A percentile compares a stretch with the other conserved stretches of the same genome.
Conservation (phyloP, 2,888 invertebrate genomes). For the Oscheius sp. region DNA sequence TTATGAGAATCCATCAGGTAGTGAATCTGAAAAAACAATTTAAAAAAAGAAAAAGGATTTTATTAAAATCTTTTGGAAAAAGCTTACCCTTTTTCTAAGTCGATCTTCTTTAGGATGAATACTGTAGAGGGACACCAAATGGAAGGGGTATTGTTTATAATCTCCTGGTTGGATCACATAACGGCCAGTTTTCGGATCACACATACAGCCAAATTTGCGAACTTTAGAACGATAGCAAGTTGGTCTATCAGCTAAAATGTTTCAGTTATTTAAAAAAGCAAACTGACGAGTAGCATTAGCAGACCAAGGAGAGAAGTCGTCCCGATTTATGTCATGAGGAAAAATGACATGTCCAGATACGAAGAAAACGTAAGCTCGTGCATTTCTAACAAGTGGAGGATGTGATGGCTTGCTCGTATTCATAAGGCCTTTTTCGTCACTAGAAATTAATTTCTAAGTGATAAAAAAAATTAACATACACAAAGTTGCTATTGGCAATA, state of each 20-base stretch:
- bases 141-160: slow-evolving; percentile 49
- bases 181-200: slow-evolving; percentile 34
- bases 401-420: slow-evolving; percentile 46
- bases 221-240: slow-evolving; percentile 54
- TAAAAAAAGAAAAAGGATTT: background rate
- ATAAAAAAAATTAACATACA: slow-evolving; percentile 30
- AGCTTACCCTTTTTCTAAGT: slow-evolving; percentile 43
- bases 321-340: slow-evolving; percentile 54
- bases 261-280: background rate
- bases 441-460: slow-evolving; percentile 10
- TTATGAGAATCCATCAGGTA: slow-evolving; percentile 57
- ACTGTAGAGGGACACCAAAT: slow-evolving; percentile 47
- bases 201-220: slow-evolving; percentile 42
- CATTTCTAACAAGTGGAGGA: slow-evolving; percentile 49
- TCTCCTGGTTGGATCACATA: slow-evolving; percentile 44
- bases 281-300: slow-evolving; percentile 45
- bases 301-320: slow-evolving; percentile 59
- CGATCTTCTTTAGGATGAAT: slow-evolving; percentile 50
- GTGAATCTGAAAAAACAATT: slow-evolving; percentile 39
- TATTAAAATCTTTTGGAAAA: background rate
- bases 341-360: slow-evolving; percentile 49
- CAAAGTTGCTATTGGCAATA: slow-evolving; percentile 50
- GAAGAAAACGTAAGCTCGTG: slow-evolving; percentile 53
- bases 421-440: slow-evolving; percentile 48
- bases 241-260: slow-evolving; percentile 39